Evolutionary conservation across 2,888 invertebrate species (phyloP).

Genomic region (Heliconius cydno): DNA sequence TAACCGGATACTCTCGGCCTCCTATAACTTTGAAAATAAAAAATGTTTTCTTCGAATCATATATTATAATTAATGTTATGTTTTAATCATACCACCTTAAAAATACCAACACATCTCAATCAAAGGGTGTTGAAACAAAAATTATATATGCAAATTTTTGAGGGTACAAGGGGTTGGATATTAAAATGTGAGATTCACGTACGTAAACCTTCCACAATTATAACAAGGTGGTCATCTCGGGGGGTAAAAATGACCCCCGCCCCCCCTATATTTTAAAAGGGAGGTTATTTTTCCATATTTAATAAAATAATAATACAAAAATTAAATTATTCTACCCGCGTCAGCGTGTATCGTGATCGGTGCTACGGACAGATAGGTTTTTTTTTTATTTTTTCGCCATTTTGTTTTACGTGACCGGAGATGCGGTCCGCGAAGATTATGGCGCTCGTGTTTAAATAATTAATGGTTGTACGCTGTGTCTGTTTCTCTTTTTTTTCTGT

Average conservation of each 20-base stretch:
- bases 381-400: conserved; percentile 59
- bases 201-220: conserved; percentile 56
- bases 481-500: conserved; percentile 52
- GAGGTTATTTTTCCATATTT: conserved; percentile 71
- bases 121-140: conserved; percentile 47
- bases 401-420: conserved; percentile 76
- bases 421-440: conserved; percentile 70
- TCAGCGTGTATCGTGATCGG: conserved; percentile 79
- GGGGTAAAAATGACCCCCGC: conserved; percentile 44
- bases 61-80: background rate
- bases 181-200: conserved; percentile 74
- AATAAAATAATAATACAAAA: conserved; percentile 74
- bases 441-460: conserved; percentile 73
- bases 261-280: conserved; percentile 23
- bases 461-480: conserved; percentile 63
- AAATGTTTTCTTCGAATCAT: background rate
- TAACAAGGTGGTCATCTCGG: conserved; percentile 64
- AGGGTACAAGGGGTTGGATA: conserved; percentile 63
- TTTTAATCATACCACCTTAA: conserved; percentile 9
- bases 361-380: conserved; percentile 70
- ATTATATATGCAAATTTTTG: conserved; percentile 63
- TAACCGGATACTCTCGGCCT: too few species aligned
- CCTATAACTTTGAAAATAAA: background rate
- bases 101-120: conserved; percentile 24
- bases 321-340: conserved; percentile 78